Evolutionary conservation across 2,797 vertebrate species (phyloP).

Genomic region (Paguma larvata): DNA sequence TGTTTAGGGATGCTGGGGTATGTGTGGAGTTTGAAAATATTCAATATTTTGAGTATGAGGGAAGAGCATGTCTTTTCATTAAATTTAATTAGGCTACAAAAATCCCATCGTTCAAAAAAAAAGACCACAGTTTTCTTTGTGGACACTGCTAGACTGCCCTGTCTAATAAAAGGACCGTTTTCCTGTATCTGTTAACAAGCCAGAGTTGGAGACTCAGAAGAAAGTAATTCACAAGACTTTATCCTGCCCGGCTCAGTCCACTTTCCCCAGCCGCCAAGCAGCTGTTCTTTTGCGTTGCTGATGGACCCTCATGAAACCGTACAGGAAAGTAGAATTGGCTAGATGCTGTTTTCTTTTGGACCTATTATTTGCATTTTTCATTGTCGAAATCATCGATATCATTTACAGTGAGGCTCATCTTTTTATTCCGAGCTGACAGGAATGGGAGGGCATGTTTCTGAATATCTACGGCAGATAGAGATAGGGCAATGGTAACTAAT

Average conservation of each 20-base stretch:
- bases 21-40: neutral
- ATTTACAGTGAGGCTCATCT: neutral
- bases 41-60: neutral
- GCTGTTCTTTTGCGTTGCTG: neutral
- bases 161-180: neutral
- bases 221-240: neutral
- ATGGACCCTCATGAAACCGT: neutral
- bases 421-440: constrained; percentile 14
- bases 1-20: neutral
- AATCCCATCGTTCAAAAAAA: constrained; percentile 37
- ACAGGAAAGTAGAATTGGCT: neutral
- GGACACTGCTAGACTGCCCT: neutral
- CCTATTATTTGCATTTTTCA: neutral
- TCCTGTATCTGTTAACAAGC: neutral
- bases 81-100: neutral
- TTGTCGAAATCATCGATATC: neutral
- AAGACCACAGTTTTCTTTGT: neutral
- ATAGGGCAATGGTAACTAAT: neutral
- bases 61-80: neutral
- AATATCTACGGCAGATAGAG: neutral
- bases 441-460: neutral
- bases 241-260: neutral
- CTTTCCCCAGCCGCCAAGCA: neutral
- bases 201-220: neutral
- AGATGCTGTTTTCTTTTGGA: neutral